Percentiles rank a stretch among this genome's conserved stretches.
phyloP scores from a whole-genome alignment of 2,888 invertebrate genomes.

The Sycophila texana region DNA sequence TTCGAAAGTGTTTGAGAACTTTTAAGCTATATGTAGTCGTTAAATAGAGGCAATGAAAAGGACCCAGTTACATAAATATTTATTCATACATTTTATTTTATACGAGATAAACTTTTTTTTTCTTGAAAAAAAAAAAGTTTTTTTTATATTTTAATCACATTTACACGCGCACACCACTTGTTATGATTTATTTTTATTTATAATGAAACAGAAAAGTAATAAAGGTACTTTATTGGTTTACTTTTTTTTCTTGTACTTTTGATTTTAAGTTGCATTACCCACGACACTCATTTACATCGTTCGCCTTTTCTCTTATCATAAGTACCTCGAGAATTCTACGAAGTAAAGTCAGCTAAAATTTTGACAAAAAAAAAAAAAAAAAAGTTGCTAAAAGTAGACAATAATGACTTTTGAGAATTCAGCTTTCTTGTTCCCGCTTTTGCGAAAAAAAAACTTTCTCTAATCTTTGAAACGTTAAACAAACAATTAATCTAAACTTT shows the following conservation, averaged over 20 bases:
- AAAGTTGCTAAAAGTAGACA: conserved; percentile 10
- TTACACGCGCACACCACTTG: conserved; percentile 17
- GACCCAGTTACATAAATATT: conserved; percentile 32
- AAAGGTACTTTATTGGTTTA: conserved; percentile 36
- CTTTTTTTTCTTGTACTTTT: conserved; percentile 21
- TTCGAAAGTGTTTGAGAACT: conserved; percentile 25
- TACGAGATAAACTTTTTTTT: neutral
- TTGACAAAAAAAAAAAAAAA: neutral
- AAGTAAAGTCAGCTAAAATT: too few relatives aligned
- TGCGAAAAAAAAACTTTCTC: conserved; percentile 20
- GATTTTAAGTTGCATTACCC: conserved; percentile 17
- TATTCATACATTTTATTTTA: conserved; percentile 3
- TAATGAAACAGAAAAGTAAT: conserved; percentile 9
- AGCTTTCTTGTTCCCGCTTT: conserved; percentile 31
- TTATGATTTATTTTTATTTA: conserved; percentile 35
- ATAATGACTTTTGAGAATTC: conserved; percentile 20
- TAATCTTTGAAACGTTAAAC: conserved; percentile 16
- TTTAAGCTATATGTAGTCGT: conserved; percentile 26
- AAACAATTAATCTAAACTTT: conserved; percentile 12
- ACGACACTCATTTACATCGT: conserved; percentile 1
- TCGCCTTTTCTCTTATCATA: neutral
- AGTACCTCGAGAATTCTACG: too few relatives aligned
- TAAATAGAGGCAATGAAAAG: conserved; percentile 15
- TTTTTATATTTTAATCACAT: conserved; percentile 22
- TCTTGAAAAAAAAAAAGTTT: neutral